Evolutionary conservation across 2,888 invertebrate species (phyloP).

Genomic region (Ditylenchus weischeri): DNA sequence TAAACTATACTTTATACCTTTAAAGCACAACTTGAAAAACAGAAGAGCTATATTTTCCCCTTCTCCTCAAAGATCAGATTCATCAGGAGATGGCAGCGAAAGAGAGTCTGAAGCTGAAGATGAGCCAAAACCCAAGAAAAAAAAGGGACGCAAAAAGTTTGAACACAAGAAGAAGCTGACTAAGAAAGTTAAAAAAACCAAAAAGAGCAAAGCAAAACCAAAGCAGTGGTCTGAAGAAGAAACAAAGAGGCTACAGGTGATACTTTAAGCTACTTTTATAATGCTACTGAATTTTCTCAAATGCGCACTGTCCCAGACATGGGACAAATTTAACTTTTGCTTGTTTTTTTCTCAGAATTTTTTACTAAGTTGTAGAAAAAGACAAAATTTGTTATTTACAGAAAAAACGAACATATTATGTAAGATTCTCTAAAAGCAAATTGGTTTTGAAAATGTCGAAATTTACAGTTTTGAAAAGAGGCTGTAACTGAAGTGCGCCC

Average conservation of each 20-base stretch:
- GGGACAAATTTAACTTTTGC: no score
- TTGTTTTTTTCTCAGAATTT: no score
- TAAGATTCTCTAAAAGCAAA: no score
- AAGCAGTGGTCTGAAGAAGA: slow-evolving; percentile 20
- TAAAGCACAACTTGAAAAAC: not conserved
- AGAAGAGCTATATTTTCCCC: slow-evolving; percentile 2
- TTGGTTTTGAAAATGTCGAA: no score
- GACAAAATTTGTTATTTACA: no score
- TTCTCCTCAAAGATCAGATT: not conserved
- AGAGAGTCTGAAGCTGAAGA: not conserved
- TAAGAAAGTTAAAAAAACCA: slow-evolving; percentile 4
- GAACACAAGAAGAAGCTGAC: not conserved
- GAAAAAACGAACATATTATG: no score
- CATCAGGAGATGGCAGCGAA: not conserved
- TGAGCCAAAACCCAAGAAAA: not conserved
- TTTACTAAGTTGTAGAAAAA: no score
- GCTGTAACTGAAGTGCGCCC: no score
- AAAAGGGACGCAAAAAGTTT: not conserved
- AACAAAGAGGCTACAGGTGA: slow-evolving; percentile 15
- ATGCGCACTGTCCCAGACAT: no score
- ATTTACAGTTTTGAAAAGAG: no score
- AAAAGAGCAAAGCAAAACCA: not conserved
- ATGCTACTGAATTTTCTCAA: no score
- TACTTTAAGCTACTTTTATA: not conserved
- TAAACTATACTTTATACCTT: no score